phyloP scores from a whole-genome alignment of 2,113 vertebrate species.

The Callochromis pleurospilus region DNA sequence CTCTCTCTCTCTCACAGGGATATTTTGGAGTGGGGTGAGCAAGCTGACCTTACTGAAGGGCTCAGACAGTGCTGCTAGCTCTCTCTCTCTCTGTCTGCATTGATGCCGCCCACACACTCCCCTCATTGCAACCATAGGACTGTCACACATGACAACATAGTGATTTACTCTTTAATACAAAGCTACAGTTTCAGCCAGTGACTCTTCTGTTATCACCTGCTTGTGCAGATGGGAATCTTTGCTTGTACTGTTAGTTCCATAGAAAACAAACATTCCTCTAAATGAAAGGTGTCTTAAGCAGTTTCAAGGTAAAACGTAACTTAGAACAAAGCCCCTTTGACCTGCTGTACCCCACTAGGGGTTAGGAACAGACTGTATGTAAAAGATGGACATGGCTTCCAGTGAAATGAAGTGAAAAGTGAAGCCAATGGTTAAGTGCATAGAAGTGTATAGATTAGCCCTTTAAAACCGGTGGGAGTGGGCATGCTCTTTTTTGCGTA shows the following conservation, averaged over 20 bases:
- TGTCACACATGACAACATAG: background rate
- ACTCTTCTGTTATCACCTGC: background rate
- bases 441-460: background rate
- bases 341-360: background rate
- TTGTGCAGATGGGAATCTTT: background rate
- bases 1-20: conserved; percentile 33
- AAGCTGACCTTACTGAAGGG: conserved; percentile 57
- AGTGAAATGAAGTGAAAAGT: background rate
- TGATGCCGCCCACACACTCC: background rate
- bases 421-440: background rate
- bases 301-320: background rate
- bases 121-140: background rate
- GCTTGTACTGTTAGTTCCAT: background rate
- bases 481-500: too few species aligned
- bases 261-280: background rate
- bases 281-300: rapidly evolving
- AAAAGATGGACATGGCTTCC: background rate
- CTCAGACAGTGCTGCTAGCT: conserved; percentile 1
- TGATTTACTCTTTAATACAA: background rate
- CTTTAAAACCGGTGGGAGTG: rapidly evolving
- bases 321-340: background rate
- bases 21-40: conserved; percentile 47
- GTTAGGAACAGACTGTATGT: background rate
- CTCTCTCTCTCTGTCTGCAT: background rate
- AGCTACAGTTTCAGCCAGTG: background rate